Evolutionary conservation across 2,113 vertebrate species (phyloP), one percentile per base, ranked within the genome.

Genomic region (Gnathonemus echidnorhynchus): DNA sequence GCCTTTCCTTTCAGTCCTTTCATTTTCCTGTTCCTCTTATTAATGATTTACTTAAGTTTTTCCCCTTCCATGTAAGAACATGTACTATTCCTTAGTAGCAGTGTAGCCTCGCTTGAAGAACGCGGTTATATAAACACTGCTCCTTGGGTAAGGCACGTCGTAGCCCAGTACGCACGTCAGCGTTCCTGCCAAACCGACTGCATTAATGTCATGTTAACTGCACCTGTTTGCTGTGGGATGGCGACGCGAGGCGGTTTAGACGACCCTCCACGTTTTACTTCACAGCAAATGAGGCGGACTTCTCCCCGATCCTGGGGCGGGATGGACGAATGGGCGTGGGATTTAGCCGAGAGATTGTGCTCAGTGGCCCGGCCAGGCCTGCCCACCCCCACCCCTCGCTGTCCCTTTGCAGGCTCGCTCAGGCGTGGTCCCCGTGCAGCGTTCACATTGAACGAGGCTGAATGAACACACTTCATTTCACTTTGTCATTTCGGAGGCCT

Each of bases 391-490:
- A 86, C 31, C 84, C 83, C 49, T n/a, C 9, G 3, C 21, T 45
- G 45, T 50, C 62, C 9, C 48, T 86, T 39, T 90, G 89, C 91
- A 87, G 45, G 87, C 86, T 66, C 88, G 88, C 91, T 90, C 92
- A 92, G 88, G 88, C 92, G 84, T 92, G 87, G 86, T 88, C 83
- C 86, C 88, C 56, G 50, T 88, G 90, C 89, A 39, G 50, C 91
- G 49, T 88, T 90, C 77, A 89, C 92, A 90, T 92, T 86, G 89
- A 91, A 90, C 90, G 89, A 91, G 85, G 86, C 90, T 91, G 91
- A 93, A 88, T 93, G 90, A 92, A 91, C 91, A 89, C 90, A 90
- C 90, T 91, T 91, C 70, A 89, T 89, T 90, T 92, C 90, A 88
- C 91, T 66, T 88, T 90, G 90, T 92, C 90, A 91, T 93, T 91